phyloP scores from a whole-genome alignment of 2,113 vertebrate genomes.

The Albula goreensis region DNA sequence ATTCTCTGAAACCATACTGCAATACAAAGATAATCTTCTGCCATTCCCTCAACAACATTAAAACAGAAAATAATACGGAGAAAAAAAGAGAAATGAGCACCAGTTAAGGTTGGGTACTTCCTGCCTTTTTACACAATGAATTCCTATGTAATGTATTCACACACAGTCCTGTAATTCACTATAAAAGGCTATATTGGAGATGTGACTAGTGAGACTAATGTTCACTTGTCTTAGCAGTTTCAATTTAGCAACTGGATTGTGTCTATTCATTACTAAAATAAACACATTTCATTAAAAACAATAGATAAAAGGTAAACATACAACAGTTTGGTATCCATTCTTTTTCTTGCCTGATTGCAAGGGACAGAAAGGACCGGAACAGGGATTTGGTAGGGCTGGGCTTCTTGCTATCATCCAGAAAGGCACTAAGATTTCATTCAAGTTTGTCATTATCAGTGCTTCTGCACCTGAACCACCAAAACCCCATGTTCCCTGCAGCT shows the following conservation, averaged over 20 bases:
- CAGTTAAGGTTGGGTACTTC: not conserved
- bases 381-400: not conserved
- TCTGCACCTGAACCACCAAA: slow-evolving; percentile 40
- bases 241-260: not conserved
- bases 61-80: not conserved
- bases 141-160: not conserved
- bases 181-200: not conserved
- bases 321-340: not conserved
- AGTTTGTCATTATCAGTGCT: slow-evolving; percentile 73
- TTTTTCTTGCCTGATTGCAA: not conserved
- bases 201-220: not conserved
- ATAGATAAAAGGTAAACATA: not conserved
- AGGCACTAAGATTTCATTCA: slow-evolving; percentile 93
- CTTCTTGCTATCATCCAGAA: slow-evolving; percentile 63
- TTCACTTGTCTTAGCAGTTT: not conserved
- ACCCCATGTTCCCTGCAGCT: not conserved
- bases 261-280: not conserved
- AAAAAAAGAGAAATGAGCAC: not conserved
- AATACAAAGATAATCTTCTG: not conserved
- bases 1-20: not conserved
- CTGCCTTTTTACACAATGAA: not conserved
- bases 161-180: not conserved
- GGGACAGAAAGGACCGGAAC: not conserved
- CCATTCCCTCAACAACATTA: not conserved
- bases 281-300: not conserved